Evolutionary conservation across 1,140 invertebrate genomes (phyloP), one percentile per base, ranked within the genome.

Genomic region (Bombus superbus): DNA sequence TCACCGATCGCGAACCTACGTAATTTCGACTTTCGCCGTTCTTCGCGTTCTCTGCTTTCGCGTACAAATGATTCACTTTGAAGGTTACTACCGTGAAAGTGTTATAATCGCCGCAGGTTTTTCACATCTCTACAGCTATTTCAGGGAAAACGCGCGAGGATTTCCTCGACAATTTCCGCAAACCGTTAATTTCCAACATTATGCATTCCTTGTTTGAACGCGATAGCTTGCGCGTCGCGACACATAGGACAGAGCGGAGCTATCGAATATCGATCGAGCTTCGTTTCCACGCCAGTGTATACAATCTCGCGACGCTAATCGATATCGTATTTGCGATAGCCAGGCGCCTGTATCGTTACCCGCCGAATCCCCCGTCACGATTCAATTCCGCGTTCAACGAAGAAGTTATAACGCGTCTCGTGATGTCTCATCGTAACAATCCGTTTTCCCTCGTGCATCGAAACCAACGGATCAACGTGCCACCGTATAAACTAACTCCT

Each of bases 281-380:
- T 57, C 74, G 64, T 75, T 82, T 75, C 53, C 57, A 15, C 53
- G n/a, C 32, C 42, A 35, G 22, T 5, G 66, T n/a, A n/a, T 47
- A 42, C 40, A 84, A 79, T 79, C 57, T 72, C 66, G n/a, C 53
- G 53, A 42, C 83, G 32, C 28, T 84, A 84, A 84, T 79, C 83
- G 83, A 84, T 80, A 84, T 79, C 76, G 71, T 80, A 72, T 84
- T 72, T 85, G 42, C 83, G 57, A 80, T 79, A 80, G 66, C 40
- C 35, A 5, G 32, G 25, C 5, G 5, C 8, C 3, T 22, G 47
- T n/a, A 28, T 57, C 18, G 53, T 11, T 22, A 9, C 22, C n/a
- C 57, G 40, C 6, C 59, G 76, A 62, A 62, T 85, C 71, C 18
- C 73, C 22, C 32, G 35, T 25, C 32, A 53, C 40, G 42, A 62